Base-by-base conservation (phyloP, 1,140 invertebrate genomes). In the Trissolcus basalis region DNA sequence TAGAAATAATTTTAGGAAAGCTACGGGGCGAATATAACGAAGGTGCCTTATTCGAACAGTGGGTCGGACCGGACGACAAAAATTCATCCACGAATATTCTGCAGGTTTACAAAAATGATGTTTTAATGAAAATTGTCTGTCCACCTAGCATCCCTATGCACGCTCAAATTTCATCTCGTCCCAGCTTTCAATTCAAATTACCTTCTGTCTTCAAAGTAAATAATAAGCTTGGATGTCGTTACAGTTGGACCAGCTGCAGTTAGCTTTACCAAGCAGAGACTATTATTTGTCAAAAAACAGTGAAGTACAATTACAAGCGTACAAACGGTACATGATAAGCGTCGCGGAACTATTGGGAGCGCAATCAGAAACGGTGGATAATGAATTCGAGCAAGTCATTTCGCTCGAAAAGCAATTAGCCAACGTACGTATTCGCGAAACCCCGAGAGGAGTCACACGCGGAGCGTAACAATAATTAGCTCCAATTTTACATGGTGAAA, bases 51-150 rank as follows among this genome's bases (percentile, higher is more conserved):
- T 87, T 95, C 27, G 94, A 95, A 77, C 91, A 94, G 53, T 95
- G 94, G 92, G 93, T 96, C 53, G 94, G 94, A 0, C 94, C 94
- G 0, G 94, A 96, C 80, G 94, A 96, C 85, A 95, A 94, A 85
- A 95, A 96, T 86, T 95, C 94, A 77, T 94, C 93, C 16, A 90
- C 91, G 68, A 95, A 96, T 89, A 95, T 96, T 81, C 91, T 96
- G 78, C 95, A 96, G 92, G 94, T 95, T 90, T 39, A 11, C 88
- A 86, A 82, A 39, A 35, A 35, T 35, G 33, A 39, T n/a, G 36
- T 39, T 11, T 39, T 8, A 39, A 39, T 27, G 2, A 27, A 27
- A 27, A 27, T 6, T 27, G 1, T 27, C 19, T 27, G 19, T 27
- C 19, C n/a, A n/a, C n/a, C n/a, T n/a, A n/a, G n/a, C n/a, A n/a